Base-by-base conservation (phyloP, 2,888 invertebrate genomes). In the Drosophila ochracea region DNA sequence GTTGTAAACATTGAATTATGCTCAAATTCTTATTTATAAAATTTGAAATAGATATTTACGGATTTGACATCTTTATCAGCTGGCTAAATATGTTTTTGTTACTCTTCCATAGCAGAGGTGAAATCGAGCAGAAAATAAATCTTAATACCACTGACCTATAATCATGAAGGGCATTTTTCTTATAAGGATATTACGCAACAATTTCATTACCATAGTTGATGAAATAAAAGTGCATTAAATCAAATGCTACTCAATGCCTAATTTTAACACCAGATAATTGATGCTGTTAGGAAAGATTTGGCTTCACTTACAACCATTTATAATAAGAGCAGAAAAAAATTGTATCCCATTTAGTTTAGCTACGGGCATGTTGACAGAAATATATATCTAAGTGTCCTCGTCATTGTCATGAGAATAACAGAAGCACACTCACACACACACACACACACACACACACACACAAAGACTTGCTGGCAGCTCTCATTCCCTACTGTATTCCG, bases 341-440 rank as follows among this genome's bases (percentile, higher is more conserved):
- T 54, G 31, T 59, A 55, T 55, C 63, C 41, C 53, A 57, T 71
- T 64, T 59, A 68, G 57, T 61, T 66, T 52, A 33, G 68, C 68
- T 68, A 60, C 50, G 16, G 66, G 68, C 73, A 52, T 64, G 67
- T 69, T 70, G 80, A 76, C 57, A 77, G 49, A 47, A 55, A 53
- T 35, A 55, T 50, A 65, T 65, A 59, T 70, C 50, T 66, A 53
- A 73, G 70, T 70, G 52, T 80, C 67, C 70, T 68, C 60, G 59
- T 54, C 74, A 71, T 68, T 77, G 70, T 71, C 70, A 74, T 68
- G 52, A 50, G 49, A 49, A 71, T 66, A 47, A 64, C 54, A 61
- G 31, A 21, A 30, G 21, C 31, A 37, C 37, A 49, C 31, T 41
- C 43, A 53, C 25, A 25, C 57, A 58, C 55, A 28, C 13, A 63